Evolutionary conservation across 2,113 vertebrate genomes (phyloP).

Genomic region (Barnardius zonarius): DNA sequence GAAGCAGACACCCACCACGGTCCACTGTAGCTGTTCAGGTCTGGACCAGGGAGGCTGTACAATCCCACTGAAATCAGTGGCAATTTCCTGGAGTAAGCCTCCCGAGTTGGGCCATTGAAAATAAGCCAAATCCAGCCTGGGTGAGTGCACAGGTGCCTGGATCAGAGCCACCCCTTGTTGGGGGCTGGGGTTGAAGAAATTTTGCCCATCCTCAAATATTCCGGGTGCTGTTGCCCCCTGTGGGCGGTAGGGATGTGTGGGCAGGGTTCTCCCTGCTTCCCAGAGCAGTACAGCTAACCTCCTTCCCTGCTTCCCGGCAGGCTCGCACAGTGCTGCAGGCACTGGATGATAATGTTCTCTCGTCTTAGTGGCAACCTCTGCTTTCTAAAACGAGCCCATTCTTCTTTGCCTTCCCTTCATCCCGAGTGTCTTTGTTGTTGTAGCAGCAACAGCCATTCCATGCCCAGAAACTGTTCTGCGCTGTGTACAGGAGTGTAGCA

Average conservation of each 20-base stretch:
- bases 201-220: slow-evolving; percentile 12
- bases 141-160: not conserved
- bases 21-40: not conserved
- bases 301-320: not conserved
- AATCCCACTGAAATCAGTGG: not conserved
- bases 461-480: not conserved
- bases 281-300: not conserved
- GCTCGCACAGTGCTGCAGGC: fast-evolving
- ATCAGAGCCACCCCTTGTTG: not conserved
- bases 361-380: not conserved
- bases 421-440: not conserved
- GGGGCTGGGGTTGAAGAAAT: not conserved
- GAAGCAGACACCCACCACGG: not conserved
- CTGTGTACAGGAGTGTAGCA: not conserved
- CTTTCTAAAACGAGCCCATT: not conserved
- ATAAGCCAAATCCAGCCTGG: not conserved
- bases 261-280: not conserved
- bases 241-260: not conserved
- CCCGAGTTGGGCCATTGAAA: not conserved
- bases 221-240: not conserved
- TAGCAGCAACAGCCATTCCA: not conserved
- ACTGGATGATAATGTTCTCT: not conserved
- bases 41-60: not conserved
- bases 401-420: not conserved
- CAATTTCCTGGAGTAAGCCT: not conserved